Evolutionary conservation across 2,888 invertebrate genomes (phyloP), one percentile per base, ranked within the genome.

Genomic region (Eristalis arbustorum): DNA sequence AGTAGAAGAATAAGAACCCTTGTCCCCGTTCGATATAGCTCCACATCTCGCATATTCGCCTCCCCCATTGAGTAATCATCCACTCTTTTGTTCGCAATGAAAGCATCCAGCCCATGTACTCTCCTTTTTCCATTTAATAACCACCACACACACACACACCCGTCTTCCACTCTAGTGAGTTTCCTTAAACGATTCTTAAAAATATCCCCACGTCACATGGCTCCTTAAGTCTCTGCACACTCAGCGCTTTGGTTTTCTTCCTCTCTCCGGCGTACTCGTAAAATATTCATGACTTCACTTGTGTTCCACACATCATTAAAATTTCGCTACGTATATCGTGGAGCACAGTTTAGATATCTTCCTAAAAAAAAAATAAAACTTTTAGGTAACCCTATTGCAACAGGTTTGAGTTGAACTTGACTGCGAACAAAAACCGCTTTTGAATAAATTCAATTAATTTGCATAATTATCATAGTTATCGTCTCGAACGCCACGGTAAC

Each of bases 401-500:
- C 68, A 31, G 56, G 49, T 37, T 59, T 57, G 49, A 49, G 18
- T 59, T 57, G 49, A 49, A 49, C 49, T 59, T 57, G 10, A 14
- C n/a, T 37, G 10, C 14, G 25, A 23, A 69, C 23, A 10, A 59
- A 59, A 69, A 37, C 59, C 37, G 57, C 59, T 59, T 59, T n/a
- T 37, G 23, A 69, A 37, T 25, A 25, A 37, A 57, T 25, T 56
- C 56, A 69, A 22, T 68, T 37, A 57, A 57, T 69, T 59, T 69
- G 14, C 69, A 69, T 59, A 69, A 25, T 59, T 69, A 69, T 59
- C 69, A 59, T n/a, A 42, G n/a, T 42, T 42, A 31, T 31, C 31
- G 31, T 49, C 49, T 18, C n/a, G 3, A 37, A 37, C 57, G 37
- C 34, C 57, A 57, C 37, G 37, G 37, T 10, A 57, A 69, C 69